These are phyloP conservation scores for Trachymyrmex septentrionalis DNA, from an alignment of 1,140 invertebrate species.

Conservation along the genomic window DNA sequence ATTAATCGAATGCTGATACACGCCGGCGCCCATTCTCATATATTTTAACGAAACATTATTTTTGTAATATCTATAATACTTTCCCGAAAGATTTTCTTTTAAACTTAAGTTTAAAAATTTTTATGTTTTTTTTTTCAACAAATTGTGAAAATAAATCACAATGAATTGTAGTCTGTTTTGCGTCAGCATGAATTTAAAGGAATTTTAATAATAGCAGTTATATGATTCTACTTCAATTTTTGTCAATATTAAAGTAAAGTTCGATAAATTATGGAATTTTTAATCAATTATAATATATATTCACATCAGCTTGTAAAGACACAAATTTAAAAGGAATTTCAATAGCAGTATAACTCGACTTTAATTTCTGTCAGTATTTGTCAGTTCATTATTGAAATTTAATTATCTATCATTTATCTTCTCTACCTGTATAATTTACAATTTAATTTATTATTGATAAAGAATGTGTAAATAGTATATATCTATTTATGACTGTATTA, in stretches of 20 bases:
- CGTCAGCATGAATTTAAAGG: background rate
- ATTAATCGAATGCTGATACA: slow-evolving; percentile 27
- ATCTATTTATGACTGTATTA: background rate
- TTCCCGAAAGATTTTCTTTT: background rate
- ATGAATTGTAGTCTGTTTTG: background rate
- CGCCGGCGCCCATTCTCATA: slow-evolving; percentile 1
- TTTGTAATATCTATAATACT: background rate
- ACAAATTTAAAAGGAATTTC: too few species aligned
- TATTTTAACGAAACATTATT: slow-evolving; percentile 40
- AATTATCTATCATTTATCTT: background rate
- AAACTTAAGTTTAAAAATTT: slow-evolving; percentile 7
- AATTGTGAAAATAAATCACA: background rate
- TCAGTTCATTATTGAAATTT: slow-evolving; percentile 6
- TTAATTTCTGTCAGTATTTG: too few species aligned
- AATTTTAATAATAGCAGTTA: background rate
- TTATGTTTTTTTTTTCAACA: background rate
- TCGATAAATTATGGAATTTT: too few species aligned
- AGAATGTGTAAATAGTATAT: background rate
- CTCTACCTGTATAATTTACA: background rate
- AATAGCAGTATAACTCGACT: too few species aligned
- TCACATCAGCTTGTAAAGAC: too few species aligned
- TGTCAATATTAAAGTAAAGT: too few species aligned
- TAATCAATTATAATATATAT: too few species aligned
- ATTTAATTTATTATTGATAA: background rate
- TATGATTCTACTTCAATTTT: background rate